A percentile compares a stretch with the other conserved stretches of the same genome.
Conservation (phyloP, 2,113 vertebrate species). For the Coptodon bakossiorum region DNA sequence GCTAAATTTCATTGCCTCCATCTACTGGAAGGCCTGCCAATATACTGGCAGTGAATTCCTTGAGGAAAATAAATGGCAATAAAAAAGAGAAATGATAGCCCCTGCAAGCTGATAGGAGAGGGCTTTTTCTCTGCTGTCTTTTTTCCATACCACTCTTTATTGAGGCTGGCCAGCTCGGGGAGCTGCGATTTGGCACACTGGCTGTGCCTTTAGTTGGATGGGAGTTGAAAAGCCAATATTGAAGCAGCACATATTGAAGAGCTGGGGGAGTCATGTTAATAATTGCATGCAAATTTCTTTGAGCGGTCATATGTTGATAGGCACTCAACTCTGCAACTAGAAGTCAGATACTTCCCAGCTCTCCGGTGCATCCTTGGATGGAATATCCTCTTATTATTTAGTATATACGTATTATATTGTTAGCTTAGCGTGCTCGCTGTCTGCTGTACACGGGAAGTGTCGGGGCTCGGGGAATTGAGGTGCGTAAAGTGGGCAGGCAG, state of each 20-base stretch:
- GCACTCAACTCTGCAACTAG: conserved; percentile 79
- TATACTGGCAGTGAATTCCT: conserved; percentile 97
- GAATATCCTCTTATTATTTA: not conserved
- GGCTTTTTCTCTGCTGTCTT: conserved; percentile 61
- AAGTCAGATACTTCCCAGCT: conserved; percentile 49
- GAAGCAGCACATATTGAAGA: conserved; percentile 76
- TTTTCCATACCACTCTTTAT: conserved; percentile 72
- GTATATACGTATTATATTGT: not conserved
- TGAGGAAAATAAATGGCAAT: conserved; percentile 98
- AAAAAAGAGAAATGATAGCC: conserved; percentile 94
- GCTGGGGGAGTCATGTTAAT: conserved; percentile 93
- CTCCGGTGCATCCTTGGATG: conserved; percentile 27
- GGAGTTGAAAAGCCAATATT: conserved; percentile 85
- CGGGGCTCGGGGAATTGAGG: conserved; percentile 27
- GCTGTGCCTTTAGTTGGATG: conserved; percentile 76
- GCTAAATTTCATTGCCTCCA: conserved; percentile 97
- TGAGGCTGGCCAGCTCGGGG: conserved; percentile 82
- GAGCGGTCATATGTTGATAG: conserved; percentile 92
- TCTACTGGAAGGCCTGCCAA: conserved; percentile 97
- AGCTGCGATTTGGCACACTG: conserved; percentile 88
- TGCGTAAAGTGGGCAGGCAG: conserved; percentile 42
- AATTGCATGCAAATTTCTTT: conserved; percentile 95
- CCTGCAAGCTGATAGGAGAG: conserved; percentile 82
- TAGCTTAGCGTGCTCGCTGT: not conserved
- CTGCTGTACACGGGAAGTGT: not conserved